A percentile compares a stretch with the other conserved stretches of the same genome.
Conservation (phyloP, 1,140 invertebrate species). For the Adoxophyes honmai region DNA sequence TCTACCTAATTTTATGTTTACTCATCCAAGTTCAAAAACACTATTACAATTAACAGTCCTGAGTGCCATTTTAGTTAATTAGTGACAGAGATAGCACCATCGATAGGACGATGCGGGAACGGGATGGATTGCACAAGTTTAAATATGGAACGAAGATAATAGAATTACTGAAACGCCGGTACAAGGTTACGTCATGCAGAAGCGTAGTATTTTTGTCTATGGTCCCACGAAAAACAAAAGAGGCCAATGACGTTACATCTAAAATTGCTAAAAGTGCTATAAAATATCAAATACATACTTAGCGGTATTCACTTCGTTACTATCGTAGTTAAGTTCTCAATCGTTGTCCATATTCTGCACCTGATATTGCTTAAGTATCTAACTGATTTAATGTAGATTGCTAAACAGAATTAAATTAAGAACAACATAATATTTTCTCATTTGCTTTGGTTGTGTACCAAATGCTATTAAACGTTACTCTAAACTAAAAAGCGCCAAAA, state of each 20-base stretch:
- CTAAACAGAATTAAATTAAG: no score
- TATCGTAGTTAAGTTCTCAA: no score
- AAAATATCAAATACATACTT: neutral
- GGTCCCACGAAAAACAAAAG: neutral
- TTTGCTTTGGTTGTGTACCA: no score
- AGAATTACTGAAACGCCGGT: conserved; percentile 7
- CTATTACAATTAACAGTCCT: conserved; percentile 1
- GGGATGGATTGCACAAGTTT: neutral
- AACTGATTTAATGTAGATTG: no score
- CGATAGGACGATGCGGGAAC: neutral
- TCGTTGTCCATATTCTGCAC: no score
- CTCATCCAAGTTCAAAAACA: conserved; percentile 14
- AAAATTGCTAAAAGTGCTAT: neutral
- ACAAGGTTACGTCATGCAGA: neutral
- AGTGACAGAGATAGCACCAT: neutral
- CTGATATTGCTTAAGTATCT: no score
- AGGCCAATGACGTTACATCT: no score
- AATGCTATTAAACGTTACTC: no score
- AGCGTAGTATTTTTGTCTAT: neutral
- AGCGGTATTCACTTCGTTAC: no score
- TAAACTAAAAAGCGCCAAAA: no score
- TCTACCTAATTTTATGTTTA: neutral
- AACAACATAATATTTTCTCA: no score
- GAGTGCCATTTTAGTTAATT: conserved; percentile 17
- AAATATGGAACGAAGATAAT: conserved; percentile 5